These are phyloP conservation scores for Phaedon cochleariae DNA, from an alignment of 2,888 invertebrate genomes.

Conservation along the genomic window DNA sequence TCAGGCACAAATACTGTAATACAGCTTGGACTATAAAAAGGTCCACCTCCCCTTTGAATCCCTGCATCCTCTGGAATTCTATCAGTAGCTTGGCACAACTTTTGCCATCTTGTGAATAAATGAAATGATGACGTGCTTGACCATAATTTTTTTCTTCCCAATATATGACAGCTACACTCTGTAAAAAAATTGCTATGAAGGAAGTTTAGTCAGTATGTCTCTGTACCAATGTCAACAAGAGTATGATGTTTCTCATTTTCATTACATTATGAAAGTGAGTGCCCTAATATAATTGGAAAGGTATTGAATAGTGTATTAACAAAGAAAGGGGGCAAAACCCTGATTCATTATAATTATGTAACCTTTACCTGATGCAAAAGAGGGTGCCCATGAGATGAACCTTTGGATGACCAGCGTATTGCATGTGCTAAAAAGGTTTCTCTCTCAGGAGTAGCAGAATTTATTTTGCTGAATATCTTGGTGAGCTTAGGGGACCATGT, in stretches of 20 bases:
- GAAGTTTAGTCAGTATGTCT: too few species aligned
- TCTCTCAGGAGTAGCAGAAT: constrained; percentile 78
- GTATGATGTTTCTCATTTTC: too few species aligned
- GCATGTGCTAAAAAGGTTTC: constrained; percentile 80
- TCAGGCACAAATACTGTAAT: constrained; percentile 87
- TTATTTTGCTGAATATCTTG: constrained; percentile 77
- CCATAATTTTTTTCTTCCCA: constrained; percentile 92
- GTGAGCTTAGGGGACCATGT: constrained; percentile 78
- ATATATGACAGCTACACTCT: constrained; percentile 83
- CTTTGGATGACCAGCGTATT: constrained; percentile 78
- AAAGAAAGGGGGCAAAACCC: too few species aligned
- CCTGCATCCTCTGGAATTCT: constrained; percentile 83
- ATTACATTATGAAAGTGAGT: too few species aligned
- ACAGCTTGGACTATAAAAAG: constrained; percentile 94
- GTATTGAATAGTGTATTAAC: too few species aligned
- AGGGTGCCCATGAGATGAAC: constrained; percentile 75
- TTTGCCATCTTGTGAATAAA: constrained; percentile 87
- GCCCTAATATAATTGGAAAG: too few species aligned
- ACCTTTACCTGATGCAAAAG: constrained; percentile 74
- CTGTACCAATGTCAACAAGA: too few species aligned
- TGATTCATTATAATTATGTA: background rate
- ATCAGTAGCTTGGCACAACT: constrained; percentile 89
- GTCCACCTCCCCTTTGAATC: constrained; percentile 87
- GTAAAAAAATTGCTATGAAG: constrained; percentile 50
- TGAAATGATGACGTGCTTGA: constrained; percentile 87